Evolutionary conservation across 1,140 invertebrate genomes (phyloP).

Genomic region (Leptopilina clavipes): DNA sequence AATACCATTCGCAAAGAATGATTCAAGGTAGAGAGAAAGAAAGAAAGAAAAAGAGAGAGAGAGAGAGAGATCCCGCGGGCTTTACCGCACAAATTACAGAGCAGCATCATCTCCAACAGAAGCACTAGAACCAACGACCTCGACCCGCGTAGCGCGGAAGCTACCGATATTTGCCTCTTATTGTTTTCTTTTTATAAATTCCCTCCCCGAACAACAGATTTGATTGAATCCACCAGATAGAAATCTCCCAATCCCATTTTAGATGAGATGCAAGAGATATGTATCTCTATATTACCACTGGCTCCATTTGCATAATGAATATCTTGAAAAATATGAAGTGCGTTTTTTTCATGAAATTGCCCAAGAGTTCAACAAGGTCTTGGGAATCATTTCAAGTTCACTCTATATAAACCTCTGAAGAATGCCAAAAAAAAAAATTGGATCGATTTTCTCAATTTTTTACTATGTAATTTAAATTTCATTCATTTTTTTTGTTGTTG

Average conservation of each 20-base stretch:
- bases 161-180: constrained; percentile 40
- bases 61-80: constrained; percentile 61
- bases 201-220: background rate
- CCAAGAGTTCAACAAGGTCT: constrained; percentile 2
- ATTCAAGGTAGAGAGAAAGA: constrained; percentile 38
- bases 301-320: constrained; percentile 23
- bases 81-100: constrained; percentile 69
- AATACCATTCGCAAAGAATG: constrained; percentile 59
- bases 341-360: background rate
- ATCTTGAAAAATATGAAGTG: background rate
- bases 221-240: constrained; percentile 29
- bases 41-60: no score
- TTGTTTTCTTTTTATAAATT: constrained; percentile 22
- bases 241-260: constrained; percentile 28
- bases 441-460: background rate
- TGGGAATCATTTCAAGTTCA: constrained; percentile 12
- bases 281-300: constrained; percentile 4
- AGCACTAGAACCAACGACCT: constrained; percentile 44
- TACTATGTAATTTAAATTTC: no score
- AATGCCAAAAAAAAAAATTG: background rate
- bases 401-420: background rate
- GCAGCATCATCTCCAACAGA: constrained; percentile 51
- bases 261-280: constrained; percentile 15
- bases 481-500: no score
- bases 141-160: constrained; percentile 61